Base-by-base conservation (phyloP, 2,797 vertebrate species). In the Dendrocincla fuliginosa region DNA sequence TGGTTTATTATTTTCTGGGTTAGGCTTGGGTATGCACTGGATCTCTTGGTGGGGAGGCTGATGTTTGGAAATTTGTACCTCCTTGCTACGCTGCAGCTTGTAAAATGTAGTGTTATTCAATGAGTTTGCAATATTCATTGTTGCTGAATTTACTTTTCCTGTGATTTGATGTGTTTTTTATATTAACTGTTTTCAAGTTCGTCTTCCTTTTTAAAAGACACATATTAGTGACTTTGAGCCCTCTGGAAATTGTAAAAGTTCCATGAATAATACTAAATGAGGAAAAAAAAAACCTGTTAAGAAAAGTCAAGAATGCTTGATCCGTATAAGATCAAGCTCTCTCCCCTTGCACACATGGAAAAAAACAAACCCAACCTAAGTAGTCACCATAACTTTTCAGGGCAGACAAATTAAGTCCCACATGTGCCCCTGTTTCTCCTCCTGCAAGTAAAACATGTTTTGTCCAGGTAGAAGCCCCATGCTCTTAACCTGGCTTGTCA, bases 391-490 rank as follows among this genome's bases (percentile, higher is more conserved):
- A 35, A 53, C 32, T 83, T 83, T 63, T 37, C 55, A 32, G 18
- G 56, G 70, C 13, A 32, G 28, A 32, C 10, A 37, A 63, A 35
- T 22, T 24, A 30, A 74, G 25, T 57, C 42, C 22, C 56, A 39
- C 25, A 5, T 0, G 0, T 33, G 2, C 41, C 52, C 84, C 28
- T 47, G 13, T 52, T 82, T 82, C 10, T 64, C 5, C 11, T 4
- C 14, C 8, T 27, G 16, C 55, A 53, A 24, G 4, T 60, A 42
- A 59, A 59, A 2, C 11, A 2, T 3, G 2, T 49, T 65, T 53
- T 76, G 7, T 20, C n/a, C 50, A 24, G 3, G 3, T 49, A 0
- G 0, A 73, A 90, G 24, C 18, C 30, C 12, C 2, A 0, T 35
- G 13, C 44, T 87, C 63, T 49, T 46, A 32, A 18, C 9, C 39